Base-by-base conservation (phyloP, 2,113 vertebrate species). In the Dipodomys ordii region DNA sequence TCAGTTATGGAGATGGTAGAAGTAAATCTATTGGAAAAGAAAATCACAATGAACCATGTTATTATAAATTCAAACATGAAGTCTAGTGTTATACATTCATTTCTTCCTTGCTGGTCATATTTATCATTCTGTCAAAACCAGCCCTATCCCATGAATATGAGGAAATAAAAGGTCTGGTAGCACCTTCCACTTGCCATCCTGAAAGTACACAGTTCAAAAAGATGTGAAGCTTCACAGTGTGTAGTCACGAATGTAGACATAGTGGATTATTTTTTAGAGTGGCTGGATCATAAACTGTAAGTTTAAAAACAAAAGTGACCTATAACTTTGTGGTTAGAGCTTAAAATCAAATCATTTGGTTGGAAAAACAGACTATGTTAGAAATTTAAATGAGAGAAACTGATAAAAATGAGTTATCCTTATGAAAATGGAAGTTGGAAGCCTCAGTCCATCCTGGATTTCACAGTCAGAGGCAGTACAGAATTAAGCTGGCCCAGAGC, bases 91-190 rank as follows among this genome's bases (percentile, higher is more conserved):
- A 62, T 6, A 83, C 68, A 77, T 64, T 76, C 64, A 32, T 67
- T 85, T 91, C 74, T 84, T 10, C 77, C 35, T 72, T 82, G 32
- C 60, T 64, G 20, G 49, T n/a, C 4, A 7, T 74, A 67, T 95
- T 96, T 92, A 81, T 94, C 83, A 76, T 76, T 84, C 49, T 93
- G 69, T 92, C 67, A 87, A 80, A 93, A 87, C 53, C 65, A 64
- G 57, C 49, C 49, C 68, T 87, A 30, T 30, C 57, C 10, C 35
- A 53, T 90, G 67, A 65, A 30, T 80, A 67, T 84, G 64, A 49
- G 35, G 23, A 79, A 83, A 18, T 65, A 32, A 44, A 76, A 78
- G 57, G 35, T 84, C 64, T 84, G 22, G 67, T 30, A 74, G 68
- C 67, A 78, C 3, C 49, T 88, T 49, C 39, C 82, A 82, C 25